Percentiles rank a stretch among this genome's conserved stretches.
These are phyloP conservation scores for Fragum whitleyi DNA, from an alignment of 2,888 invertebrate genomes.

Conservation along the genomic window DNA sequence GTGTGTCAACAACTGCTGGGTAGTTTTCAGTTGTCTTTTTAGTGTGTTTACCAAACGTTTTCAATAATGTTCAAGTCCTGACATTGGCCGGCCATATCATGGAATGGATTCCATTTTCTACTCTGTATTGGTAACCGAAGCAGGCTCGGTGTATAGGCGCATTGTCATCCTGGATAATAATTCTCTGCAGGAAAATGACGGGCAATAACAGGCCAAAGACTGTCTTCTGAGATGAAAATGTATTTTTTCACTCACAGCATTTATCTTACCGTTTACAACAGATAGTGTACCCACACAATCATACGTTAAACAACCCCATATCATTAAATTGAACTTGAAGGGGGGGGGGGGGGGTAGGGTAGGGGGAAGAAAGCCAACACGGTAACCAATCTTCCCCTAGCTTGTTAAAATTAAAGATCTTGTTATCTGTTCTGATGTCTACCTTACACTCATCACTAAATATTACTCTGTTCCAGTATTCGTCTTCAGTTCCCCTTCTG, in stretches of 20 bases:
- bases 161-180: constrained; percentile 10
- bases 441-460: background rate
- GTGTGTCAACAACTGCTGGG: background rate
- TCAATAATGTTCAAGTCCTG: constrained; percentile 16
- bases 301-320: background rate
- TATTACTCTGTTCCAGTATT: background rate
- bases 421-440: background rate
- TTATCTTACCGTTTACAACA: background rate
- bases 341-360: no score
- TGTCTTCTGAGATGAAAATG: background rate
- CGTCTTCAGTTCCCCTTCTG: background rate
- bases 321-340: constrained; percentile 2
- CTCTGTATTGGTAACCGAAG: background rate
- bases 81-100: constrained; percentile 17
- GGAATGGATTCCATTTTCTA: background rate
- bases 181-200: constrained; percentile 3
- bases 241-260: constrained; percentile 5
- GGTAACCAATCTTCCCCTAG: background rate
- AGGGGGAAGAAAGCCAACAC: background rate
- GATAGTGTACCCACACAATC: background rate
- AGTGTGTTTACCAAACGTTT: constrained; percentile 1
- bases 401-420: background rate
- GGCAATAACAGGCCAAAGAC: background rate
- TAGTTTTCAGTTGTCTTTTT: background rate
- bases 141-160: constrained; percentile 2